Conservation (phyloP, 2,113 vertebrate species). For the Periophthalmus modestus region DNA sequence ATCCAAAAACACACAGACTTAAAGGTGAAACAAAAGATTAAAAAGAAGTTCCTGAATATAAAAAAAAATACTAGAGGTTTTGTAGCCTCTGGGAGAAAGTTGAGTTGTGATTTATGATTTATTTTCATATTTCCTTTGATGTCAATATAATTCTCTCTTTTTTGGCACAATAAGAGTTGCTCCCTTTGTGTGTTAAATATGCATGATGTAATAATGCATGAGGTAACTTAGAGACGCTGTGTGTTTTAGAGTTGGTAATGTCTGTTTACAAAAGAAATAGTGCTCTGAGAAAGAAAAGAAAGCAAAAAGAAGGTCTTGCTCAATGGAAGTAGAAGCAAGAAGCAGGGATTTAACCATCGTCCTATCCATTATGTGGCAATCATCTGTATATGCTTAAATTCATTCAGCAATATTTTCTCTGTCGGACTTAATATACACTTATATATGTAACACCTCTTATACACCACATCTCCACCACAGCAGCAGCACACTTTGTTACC, state of each 20-base stretch:
- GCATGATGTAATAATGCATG: neutral
- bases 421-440: no score
- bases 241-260: neutral
- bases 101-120: no score
- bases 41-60: neutral
- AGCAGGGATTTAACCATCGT: no score
- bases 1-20: neutral
- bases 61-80: neutral
- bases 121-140: no score
- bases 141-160: no score
- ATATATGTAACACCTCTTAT: neutral
- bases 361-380: no score
- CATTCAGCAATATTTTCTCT: no score
- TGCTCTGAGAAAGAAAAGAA: neutral
- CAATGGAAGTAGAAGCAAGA: neutral
- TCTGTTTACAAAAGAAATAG: neutral
- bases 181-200: neutral
- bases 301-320: neutral
- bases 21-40: conserved; percentile 3
- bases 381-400: no score
- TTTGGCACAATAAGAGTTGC: no score
- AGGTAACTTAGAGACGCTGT: neutral
- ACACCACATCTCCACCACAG: no score
- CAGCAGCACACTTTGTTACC: neutral
- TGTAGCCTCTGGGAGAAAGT: neutral